Conservation (phyloP, 2,113 vertebrate genomes). For the Lophochroa leadbeateri region DNA sequence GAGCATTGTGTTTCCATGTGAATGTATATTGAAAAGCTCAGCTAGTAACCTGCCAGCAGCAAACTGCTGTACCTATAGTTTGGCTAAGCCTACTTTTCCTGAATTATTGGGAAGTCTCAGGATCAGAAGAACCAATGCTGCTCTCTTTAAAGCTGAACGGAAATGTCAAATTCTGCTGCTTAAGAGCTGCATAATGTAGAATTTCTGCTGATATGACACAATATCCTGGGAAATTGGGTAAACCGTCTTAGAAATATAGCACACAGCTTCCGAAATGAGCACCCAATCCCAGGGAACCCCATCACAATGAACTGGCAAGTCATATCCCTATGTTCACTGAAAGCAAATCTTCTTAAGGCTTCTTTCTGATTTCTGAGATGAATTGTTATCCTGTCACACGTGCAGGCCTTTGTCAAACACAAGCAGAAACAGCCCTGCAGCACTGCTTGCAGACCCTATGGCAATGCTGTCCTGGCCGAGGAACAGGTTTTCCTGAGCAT, state of each 20-base stretch:
- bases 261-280: background rate
- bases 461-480: background rate
- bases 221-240: background rate
- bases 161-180: background rate
- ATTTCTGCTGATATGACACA: conserved; percentile 47
- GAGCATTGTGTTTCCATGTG: background rate
- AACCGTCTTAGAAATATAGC: background rate
- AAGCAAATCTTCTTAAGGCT: background rate
- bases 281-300: background rate
- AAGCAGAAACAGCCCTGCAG: background rate
- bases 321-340: background rate
- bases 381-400: background rate
- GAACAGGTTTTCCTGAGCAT: background rate
- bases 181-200: conserved; percentile 15
- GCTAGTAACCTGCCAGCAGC: background rate
- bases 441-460: background rate
- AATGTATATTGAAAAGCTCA: background rate
- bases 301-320: background rate
- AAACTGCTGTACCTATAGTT: conserved; percentile 19
- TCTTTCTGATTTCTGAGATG: background rate
- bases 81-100: background rate
- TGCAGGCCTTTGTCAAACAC: background rate
- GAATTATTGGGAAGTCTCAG: background rate
- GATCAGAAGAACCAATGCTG: background rate
- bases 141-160: conserved; percentile 3